Conservation (phyloP, 2,888 invertebrate species). For the Ornithoptera priamus region DNA sequence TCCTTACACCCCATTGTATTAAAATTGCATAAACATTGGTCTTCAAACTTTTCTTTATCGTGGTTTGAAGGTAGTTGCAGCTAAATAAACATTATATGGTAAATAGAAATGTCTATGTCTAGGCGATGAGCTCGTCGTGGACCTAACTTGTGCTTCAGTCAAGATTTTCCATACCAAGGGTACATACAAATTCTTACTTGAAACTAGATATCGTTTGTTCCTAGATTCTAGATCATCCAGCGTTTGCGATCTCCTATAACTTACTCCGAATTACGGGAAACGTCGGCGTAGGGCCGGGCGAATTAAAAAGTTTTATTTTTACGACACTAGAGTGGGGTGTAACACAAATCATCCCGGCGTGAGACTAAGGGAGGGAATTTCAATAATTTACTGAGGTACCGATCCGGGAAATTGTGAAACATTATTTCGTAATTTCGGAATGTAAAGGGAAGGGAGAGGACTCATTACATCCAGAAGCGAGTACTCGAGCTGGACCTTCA, state of each 20-base stretch:
- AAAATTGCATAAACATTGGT: no score
- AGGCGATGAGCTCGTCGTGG: no score
- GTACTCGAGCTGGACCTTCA: no score
- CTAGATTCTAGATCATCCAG: constrained; percentile 13
- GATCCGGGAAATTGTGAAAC: constrained; percentile 13
- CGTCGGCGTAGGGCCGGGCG: constrained; percentile 7
- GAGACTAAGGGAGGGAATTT: constrained; percentile 11
- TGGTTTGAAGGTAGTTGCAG: no score
- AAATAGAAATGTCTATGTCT: no score
- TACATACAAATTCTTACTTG: not conserved
- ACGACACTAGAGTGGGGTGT: constrained; percentile 5
- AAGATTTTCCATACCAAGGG: no score
- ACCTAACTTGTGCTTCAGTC: no score
- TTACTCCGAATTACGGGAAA: constrained; percentile 19
- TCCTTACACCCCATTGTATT: no score
- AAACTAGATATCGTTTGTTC: not conserved
- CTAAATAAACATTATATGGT: no score
- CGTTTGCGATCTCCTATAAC: constrained; percentile 5
- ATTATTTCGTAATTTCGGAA: not conserved
- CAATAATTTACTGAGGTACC: constrained; percentile 15
- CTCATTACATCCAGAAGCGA: no score
- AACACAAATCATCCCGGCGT: constrained; percentile 11
- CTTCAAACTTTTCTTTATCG: no score
- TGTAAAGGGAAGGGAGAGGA: no score
- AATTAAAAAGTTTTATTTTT: constrained; percentile 25